Evolutionary conservation across 1,140 invertebrate species (phyloP), one percentile per base, ranked within the genome.

Genomic region (Orchesella cincta): DNA sequence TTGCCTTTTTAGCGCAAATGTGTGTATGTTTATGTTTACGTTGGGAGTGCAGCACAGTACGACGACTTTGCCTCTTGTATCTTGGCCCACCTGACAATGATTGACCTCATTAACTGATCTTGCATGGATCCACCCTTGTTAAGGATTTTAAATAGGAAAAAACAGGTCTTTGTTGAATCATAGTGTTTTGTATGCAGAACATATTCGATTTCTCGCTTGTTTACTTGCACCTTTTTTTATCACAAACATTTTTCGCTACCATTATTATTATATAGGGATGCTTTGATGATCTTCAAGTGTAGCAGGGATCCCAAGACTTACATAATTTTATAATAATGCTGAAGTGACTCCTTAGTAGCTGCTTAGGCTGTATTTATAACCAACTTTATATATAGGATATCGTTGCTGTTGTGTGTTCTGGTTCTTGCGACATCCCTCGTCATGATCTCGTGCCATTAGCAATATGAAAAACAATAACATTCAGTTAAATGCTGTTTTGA

Each of bases 21-120:
- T n/a, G n/a, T n/a, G n/a, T n/a, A n/a, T n/a, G n/a, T n/a, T n/a
- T n/a, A n/a, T n/a, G n/a, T n/a, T n/a, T n/a, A n/a, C 39, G 20
- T 46, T 18, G 12, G 8, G 54, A 8, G 23, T 62, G 16, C 54
- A 62, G 54, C 8, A 62, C 26, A 62, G 16, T 62, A 62, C 54
- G 54, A 62, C 54, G 54, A 62, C 54, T 62, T 62, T 62, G 54
- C 54, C 26, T 62, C 54, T 62, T 62, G 54, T 28, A 62, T 62
- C 54, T 62, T 62, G 54, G 54, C 54, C 54, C 54, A 62, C 54
- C 54, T 62, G 54, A 62, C 54, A 62, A 62, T 26, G 54, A 62
- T 62, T 62, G 54, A 62, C 54, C 54, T 62, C 54, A 62, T 62
- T 62, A 62, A 62, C 54, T 62, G 54, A 62, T 62, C 54, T 62